Percentiles rank a stretch among this genome's conserved stretches.
These are phyloP conservation scores for Noctua janthina DNA, from an alignment of 2,888 invertebrate genomes.

Conservation along the genomic window DNA sequence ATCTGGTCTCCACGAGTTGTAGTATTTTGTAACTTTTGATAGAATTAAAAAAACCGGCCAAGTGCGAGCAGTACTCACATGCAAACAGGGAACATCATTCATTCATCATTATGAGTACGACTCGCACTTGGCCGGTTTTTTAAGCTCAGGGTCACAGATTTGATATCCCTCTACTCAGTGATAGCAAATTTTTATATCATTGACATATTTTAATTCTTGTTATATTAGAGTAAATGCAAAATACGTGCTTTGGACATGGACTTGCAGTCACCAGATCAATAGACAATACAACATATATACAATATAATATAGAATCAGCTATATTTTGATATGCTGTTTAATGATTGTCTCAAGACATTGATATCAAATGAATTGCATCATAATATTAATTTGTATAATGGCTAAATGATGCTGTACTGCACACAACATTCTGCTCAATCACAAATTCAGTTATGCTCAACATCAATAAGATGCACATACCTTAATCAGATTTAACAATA, in stretches of 20 bases:
- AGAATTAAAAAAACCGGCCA: background rate
- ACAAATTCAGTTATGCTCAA: conserved; percentile 11
- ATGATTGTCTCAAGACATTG: background rate
- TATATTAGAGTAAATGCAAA: background rate
- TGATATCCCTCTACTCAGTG: conserved; percentile 2
- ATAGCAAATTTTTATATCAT: background rate
- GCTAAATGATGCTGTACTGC: background rate
- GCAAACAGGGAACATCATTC: too few species aligned
- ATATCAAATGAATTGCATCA: background rate
- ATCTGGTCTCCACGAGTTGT: background rate
- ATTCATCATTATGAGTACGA: too few species aligned
- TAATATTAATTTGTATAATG: background rate
- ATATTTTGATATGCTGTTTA: background rate
- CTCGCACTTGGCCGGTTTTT: background rate
- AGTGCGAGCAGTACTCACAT: too few species aligned
- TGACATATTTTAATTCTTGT: background rate
- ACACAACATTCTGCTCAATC: background rate
- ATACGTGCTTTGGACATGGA: background rate
- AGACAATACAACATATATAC: background rate
- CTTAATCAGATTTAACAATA: conserved; percentile 27
- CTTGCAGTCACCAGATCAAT: background rate
- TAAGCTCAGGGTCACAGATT: conserved; percentile 8
- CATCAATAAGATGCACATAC: conserved; percentile 25
- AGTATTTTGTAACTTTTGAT: background rate
- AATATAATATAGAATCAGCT: background rate